A percentile compares a stretch with the other conserved stretches of the same genome.
These are phyloP conservation scores for Aramus guarauna DNA, from an alignment of 2,113 vertebrate genomes.

Conservation along the genomic window DNA sequence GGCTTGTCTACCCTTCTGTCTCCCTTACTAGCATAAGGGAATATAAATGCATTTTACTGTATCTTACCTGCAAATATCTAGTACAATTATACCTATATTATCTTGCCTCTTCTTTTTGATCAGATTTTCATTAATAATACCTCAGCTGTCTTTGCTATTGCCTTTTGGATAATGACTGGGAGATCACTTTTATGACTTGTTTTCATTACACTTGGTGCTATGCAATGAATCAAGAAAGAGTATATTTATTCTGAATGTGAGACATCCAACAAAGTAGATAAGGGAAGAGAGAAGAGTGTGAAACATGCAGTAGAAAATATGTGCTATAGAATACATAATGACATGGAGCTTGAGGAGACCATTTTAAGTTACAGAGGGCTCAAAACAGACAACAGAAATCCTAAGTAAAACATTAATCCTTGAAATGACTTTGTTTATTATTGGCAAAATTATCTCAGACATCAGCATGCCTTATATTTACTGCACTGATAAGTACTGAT, in stretches of 20 bases:
- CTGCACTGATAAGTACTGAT: neutral
- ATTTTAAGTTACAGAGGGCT: neutral
- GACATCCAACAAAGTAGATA: neutral
- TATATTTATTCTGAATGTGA: neutral
- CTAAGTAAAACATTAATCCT: constrained; percentile 10
- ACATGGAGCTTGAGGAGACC: neutral
- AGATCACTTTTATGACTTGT: neutral
- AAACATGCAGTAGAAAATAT: neutral
- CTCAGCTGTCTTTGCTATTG: neutral
- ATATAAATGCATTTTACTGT: neutral
- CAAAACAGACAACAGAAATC: constrained; percentile 1
- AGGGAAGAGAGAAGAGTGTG: neutral
- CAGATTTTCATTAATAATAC: neutral
- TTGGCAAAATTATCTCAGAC: neutral
- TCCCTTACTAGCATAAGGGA: neutral
- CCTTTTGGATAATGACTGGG: neutral
- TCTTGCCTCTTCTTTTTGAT: neutral
- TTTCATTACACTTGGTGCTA: neutral
- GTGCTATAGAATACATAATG: neutral
- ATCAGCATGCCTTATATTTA: neutral
- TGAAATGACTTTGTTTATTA: neutral
- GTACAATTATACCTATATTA: neutral
- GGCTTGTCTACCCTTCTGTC: neutral
- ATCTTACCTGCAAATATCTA: neutral
- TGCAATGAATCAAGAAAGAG: constrained; percentile 13